Conservation (phyloP, 2,113 vertebrate genomes). For the Hippoglossus stenolepis region DNA sequence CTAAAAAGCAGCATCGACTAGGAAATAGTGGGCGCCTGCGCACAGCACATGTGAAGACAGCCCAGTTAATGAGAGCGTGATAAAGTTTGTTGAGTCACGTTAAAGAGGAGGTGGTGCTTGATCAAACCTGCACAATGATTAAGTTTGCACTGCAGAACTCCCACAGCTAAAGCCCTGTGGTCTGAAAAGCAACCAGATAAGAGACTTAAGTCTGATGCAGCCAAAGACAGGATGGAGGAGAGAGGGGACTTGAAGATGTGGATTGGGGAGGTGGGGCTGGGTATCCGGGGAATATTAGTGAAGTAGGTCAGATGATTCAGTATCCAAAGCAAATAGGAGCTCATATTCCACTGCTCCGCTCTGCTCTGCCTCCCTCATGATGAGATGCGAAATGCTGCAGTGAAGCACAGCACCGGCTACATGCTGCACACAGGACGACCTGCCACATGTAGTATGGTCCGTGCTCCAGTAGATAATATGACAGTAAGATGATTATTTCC, state of each 20-base stretch:
- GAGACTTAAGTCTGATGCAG: conserved; percentile 61
- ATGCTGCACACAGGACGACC: conserved; percentile 9
- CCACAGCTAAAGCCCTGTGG: conserved; percentile 48
- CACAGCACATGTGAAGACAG: conserved; percentile 2
- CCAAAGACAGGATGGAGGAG: conserved; percentile 36
- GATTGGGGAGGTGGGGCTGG: conserved; percentile 16
- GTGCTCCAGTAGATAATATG: not conserved
- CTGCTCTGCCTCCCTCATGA: conserved; percentile 35
- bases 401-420: conserved; percentile 28
- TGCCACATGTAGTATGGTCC: conserved; percentile 2
- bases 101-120: conserved; percentile 35
- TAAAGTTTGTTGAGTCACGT: conserved; percentile 34
- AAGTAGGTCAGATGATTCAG: conserved; percentile 78
- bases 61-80: conserved; percentile 26
- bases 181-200: conserved; percentile 36
- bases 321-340: conserved; percentile 75
- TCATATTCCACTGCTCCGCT: conserved; percentile 55
- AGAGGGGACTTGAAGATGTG: conserved; percentile 25
- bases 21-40: conserved; percentile 1
- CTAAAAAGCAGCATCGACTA: conserved; percentile 3
- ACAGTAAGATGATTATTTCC: not conserved
- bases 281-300: conserved; percentile 61
- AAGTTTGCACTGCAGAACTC: conserved; percentile 56
- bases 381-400: conserved; percentile 54
- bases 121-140: conserved; percentile 48